Evolutionary conservation across 30 jellyfish, hydroid and myxozoan species (phyloP).

Genomic region (Turritopsis dohrnii): DNA sequence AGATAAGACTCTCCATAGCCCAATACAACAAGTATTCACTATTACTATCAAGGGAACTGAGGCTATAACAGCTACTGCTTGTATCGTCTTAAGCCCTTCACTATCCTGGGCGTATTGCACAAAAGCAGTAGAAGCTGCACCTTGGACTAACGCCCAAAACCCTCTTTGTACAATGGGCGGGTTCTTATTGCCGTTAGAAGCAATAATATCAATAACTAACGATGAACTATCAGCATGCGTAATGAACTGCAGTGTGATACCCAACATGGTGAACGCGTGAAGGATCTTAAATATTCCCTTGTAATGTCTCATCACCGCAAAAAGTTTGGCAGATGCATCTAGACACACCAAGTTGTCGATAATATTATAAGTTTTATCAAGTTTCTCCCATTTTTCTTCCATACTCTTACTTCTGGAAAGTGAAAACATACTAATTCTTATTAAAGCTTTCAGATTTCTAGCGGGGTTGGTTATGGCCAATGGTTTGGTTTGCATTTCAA

Average conservation of each 20-base stretch:
- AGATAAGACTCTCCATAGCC: conserved; percentile 5
- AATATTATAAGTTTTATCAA: not conserved
- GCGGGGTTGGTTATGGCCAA: too few species aligned
- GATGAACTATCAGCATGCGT: conserved; percentile 11
- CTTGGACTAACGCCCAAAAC: conserved; percentile 4
- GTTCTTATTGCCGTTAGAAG: not conserved
- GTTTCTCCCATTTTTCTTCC: not conserved
- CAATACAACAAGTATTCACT: not conserved
- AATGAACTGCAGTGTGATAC: not conserved
- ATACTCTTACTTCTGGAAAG: not conserved
- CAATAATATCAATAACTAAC: not conserved
- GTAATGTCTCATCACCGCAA: not conserved
- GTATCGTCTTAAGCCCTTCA: not conserved
- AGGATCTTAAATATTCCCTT: not conserved
- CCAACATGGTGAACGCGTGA: not conserved
- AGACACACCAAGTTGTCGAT: not conserved
- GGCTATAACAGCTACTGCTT: not conserved
- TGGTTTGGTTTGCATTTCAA: too few species aligned
- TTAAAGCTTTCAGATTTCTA: too few species aligned
- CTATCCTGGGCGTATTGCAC: not conserved
- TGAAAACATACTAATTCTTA: too few species aligned
- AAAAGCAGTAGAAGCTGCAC: conserved; percentile 2
- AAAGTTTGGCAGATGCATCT: not conserved
- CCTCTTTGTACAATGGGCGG: conserved; percentile 5
- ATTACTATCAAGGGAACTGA: not conserved